Percentiles rank a stretch among this genome's conserved stretches.
These are phyloP conservation scores for Etheostoma spectabile DNA, from an alignment of 2,113 vertebrate species.

Conservation along the genomic window DNA sequence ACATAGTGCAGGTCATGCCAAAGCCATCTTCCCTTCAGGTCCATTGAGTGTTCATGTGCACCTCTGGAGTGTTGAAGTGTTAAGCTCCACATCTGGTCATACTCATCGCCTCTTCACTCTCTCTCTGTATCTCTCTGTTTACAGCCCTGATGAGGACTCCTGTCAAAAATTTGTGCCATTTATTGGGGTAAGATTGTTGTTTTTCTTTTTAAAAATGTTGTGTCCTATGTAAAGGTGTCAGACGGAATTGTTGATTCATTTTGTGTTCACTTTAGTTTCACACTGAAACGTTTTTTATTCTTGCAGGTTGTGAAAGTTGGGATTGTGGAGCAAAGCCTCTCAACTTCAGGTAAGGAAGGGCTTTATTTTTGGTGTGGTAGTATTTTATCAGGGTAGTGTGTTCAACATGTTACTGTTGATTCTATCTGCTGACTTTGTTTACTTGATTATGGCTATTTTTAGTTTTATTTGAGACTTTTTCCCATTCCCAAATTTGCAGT, in stretches of 20 bases:
- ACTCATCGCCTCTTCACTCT: constrained; percentile 35
- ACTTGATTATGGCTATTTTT: not conserved
- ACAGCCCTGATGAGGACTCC: constrained; percentile 91
- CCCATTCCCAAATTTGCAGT: constrained; percentile 72
- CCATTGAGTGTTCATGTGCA: constrained; percentile 75
- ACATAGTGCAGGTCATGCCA: constrained; percentile 61
- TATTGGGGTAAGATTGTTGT: constrained; percentile 86
- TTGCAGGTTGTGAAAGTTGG: constrained; percentile 90
- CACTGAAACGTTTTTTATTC: not conserved
- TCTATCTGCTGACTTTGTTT: not conserved
- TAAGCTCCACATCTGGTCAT: not conserved
- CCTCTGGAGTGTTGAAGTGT: constrained; percentile 52
- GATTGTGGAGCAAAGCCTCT: constrained; percentile 92
- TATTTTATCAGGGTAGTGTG: not conserved
- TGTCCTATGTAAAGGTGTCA: not conserved
- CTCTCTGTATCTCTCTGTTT: constrained; percentile 39
- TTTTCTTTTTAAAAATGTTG: not conserved
- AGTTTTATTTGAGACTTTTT: not conserved
- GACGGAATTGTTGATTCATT: not conserved
- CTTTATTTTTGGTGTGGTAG: not conserved
- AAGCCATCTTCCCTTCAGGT: constrained; percentile 65
- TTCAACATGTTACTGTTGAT: not conserved
- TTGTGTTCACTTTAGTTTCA: constrained; percentile 1
- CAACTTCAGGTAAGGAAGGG: constrained; percentile 78
- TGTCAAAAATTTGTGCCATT: constrained; percentile 96